Percentiles rank a stretch among this genome's conserved stretches.
phyloP scores from a whole-genome alignment of 2,797 vertebrate genomes.

The Pipistrellus nathusii region DNA sequence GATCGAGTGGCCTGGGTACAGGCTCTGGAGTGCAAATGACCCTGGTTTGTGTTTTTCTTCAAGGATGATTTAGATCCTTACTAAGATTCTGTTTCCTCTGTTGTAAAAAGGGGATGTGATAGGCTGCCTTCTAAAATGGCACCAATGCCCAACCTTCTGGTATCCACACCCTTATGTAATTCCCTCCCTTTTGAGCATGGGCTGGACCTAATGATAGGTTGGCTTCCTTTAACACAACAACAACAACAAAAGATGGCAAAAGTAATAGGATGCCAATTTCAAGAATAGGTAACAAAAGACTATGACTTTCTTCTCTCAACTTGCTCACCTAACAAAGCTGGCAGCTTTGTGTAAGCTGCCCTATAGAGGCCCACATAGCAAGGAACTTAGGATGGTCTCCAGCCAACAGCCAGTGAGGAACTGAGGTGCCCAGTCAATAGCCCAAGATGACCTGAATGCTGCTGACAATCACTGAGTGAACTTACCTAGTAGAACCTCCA shows the following conservation, averaged over 20 bases:
- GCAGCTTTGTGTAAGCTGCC: not conserved
- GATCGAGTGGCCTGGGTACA: not conserved
- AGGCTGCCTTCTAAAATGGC: constrained; percentile 1
- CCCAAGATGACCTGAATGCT: not conserved
- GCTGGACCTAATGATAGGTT: not conserved
- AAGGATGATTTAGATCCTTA: not conserved
- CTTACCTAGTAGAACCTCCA: not conserved
- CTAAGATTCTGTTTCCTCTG: constrained; percentile 34
- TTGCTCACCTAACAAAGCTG: not conserved
- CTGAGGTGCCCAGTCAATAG: not conserved
- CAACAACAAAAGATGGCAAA: not conserved
- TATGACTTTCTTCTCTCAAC: not conserved
- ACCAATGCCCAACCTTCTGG: not conserved
- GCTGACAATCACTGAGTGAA: not conserved
- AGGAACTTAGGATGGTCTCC: not conserved
- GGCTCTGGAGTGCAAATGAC: not conserved
- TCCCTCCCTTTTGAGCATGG: not conserved
- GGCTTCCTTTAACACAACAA: constrained; percentile 7
- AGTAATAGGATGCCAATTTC: not conserved
- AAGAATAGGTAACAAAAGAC: not conserved
- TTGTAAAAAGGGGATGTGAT: constrained; percentile 15
- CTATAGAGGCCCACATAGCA: not conserved
- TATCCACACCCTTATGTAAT: not conserved
- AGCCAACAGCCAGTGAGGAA: constrained; percentile 35
- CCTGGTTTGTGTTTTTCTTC: not conserved